Evolutionary conservation across 2,888 invertebrate species (phyloP), one percentile per base, ranked within the genome.

Genomic region (Coleophora flavipennella): DNA sequence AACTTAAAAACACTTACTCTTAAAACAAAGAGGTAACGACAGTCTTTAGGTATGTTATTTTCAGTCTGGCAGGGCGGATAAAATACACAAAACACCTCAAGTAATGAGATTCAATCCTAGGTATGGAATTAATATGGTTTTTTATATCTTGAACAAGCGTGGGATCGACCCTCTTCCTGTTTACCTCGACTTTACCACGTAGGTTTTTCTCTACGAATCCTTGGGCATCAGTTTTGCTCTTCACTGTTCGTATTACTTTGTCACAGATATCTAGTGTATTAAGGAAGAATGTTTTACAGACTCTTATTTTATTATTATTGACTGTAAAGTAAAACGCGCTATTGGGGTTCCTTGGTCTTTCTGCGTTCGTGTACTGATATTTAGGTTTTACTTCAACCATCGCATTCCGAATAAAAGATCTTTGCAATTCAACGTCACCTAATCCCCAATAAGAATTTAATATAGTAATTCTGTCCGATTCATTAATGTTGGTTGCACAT

Each of bases 301-400:
- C 49, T 33, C 46, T 40, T 12, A 48, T 41, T 39, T 36, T 43
- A 35, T 42, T 43, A 2, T 36, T 35, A 39, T 47, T 36, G 14
- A 50, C 29, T 12, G 48, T 46, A 33, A 50, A 52, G 41, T 48
- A 51, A 45, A 48, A 51, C 14, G 53, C 46, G 35, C 43, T 48
- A 33, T 55, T 53, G 8, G 44, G 41, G 29, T 35, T 13, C 36
- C 48, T 44, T n/a, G 45, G 48, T 31, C 28, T 44, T 33, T 34
- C 43, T 6, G 46, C 41, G 36, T 45, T 42, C 1, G 36, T 38
- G 36, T 44, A 46, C 38, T 41, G 45, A 36, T 50, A 50, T 39
- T 39, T 46, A 11, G 49, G 46, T 32, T 37, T 35, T 11, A 49
- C 26, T 38, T 44, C 45, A 9, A 44, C 26, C 43, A 51, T 44